A percentile compares a stretch with the other conserved stretches of the same genome.
These are phyloP conservation scores for Desoria tigrina DNA, from an alignment of 2,888 invertebrate genomes.

Conservation along the genomic window DNA sequence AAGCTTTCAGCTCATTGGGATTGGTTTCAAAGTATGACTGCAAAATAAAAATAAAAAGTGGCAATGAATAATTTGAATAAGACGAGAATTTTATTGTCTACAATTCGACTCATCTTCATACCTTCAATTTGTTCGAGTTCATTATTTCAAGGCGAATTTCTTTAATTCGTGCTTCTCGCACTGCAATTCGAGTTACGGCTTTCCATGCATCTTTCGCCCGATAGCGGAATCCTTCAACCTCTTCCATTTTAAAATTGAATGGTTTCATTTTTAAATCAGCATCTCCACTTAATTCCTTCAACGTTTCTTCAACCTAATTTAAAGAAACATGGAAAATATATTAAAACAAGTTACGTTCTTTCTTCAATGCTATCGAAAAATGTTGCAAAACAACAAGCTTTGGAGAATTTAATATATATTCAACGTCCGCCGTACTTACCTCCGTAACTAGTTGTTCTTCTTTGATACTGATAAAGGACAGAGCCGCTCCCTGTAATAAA, in stretches of 20 bases:
- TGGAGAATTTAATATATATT: too few species aligned
- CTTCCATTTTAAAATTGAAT: slow-evolving; percentile 90
- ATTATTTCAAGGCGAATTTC: slow-evolving; percentile 94
- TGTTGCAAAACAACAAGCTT: too few species aligned
- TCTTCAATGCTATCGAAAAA: too few species aligned
- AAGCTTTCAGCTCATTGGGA: slow-evolving; percentile 78
- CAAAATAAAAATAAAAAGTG: slow-evolving; percentile 35
- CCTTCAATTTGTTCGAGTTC: slow-evolving; percentile 86
- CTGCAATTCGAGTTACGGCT: slow-evolving; percentile 88
- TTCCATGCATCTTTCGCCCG: slow-evolving; percentile 93
- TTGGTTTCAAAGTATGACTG: slow-evolving; percentile 90
- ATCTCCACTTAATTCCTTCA: slow-evolving; percentile 69
- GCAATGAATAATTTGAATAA: not conserved
- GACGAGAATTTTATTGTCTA: not conserved
- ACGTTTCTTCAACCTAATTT: slow-evolving; percentile 64
- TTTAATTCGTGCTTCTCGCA: slow-evolving; percentile 88
- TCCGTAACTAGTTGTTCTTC: slow-evolving; percentile 69
- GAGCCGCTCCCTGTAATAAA: slow-evolving; percentile 69
- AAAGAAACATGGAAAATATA: not conserved
- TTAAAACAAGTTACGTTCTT: too few species aligned
- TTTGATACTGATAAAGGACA: slow-evolving; percentile 82
- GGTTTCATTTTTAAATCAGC: slow-evolving; percentile 63
- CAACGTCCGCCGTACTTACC: too few species aligned
- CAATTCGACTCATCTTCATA: slow-evolving; percentile 54
- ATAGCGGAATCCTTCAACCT: slow-evolving; percentile 94